Evolutionary conservation across 2,888 invertebrate species (phyloP).

Genomic region (Spilosoma lubricipeda): DNA sequence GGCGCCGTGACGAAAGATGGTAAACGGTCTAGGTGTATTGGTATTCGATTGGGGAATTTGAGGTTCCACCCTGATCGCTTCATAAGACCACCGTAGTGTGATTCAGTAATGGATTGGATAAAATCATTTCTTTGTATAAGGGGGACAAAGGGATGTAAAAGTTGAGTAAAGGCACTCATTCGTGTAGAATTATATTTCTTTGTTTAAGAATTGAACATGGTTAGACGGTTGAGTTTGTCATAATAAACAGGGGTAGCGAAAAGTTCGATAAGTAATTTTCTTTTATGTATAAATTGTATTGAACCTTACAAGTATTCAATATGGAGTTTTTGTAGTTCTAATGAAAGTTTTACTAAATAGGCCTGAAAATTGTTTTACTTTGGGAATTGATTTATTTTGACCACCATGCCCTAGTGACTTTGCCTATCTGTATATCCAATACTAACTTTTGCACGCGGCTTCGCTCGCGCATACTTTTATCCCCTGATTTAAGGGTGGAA

Average conservation of each 20-base stretch:
- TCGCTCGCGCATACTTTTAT: too few relatives aligned
- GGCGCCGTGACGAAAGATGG: conserved; percentile 44
- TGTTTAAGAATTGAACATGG: conserved; percentile 14
- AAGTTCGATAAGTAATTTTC: neutral
- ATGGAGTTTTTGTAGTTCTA: neutral
- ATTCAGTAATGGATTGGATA: conserved; percentile 44
- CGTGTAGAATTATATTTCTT: conserved; percentile 4
- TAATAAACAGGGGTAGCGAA: neutral
- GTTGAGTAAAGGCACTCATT: conserved; percentile 20
- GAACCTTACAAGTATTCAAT: neutral
- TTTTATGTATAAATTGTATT: neutral
- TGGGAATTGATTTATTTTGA: neutral
- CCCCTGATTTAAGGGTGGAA: too few relatives aligned
- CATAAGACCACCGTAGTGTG: conserved; percentile 33
- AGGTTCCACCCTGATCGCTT: conserved; percentile 47
- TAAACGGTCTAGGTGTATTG: conserved; percentile 39
- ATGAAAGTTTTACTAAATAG: neutral
- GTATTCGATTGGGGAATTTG: conserved; percentile 42
- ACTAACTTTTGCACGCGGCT: too few relatives aligned
- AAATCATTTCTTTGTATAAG: conserved; percentile 37
- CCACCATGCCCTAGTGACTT: neutral
- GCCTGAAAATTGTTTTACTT: neutral
- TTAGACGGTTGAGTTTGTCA: neutral
- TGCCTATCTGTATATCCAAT: neutral
- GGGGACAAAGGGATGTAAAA: conserved; percentile 11